These are phyloP conservation scores for Laticauda laticaudata DNA, from an alignment of 2,113 vertebrate species.

Conservation along the genomic window DNA sequence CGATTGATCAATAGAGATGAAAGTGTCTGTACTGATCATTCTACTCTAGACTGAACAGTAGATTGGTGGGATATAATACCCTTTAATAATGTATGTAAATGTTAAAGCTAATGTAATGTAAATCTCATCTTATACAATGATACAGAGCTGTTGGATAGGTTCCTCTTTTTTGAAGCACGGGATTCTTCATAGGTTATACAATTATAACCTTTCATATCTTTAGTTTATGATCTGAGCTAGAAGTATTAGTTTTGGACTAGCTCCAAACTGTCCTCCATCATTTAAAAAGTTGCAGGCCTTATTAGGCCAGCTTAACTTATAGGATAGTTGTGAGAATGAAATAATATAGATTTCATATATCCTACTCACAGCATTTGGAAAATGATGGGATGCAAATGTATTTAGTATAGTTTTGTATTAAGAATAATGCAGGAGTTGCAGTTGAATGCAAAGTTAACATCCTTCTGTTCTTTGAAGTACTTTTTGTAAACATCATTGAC, in stretches of 20 bases:
- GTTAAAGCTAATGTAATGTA: background rate
- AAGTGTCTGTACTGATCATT: background rate
- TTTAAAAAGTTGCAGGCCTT: background rate
- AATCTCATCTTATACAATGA: background rate
- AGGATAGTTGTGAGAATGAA: background rate
- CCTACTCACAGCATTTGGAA: too few relatives aligned
- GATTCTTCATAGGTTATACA: background rate
- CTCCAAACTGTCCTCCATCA: background rate
- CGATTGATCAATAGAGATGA: background rate
- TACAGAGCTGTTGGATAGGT: background rate
- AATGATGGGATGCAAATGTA: background rate
- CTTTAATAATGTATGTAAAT: background rate
- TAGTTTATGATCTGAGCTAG: background rate
- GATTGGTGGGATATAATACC: background rate
- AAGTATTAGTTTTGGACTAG: background rate
- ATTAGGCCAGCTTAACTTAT: background rate
- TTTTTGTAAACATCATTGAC: background rate
- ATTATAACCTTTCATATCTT: background rate
- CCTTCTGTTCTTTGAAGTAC: background rate
- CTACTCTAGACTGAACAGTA: background rate
- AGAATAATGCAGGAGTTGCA: background rate
- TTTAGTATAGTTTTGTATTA: background rate
- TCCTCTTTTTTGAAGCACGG: background rate
- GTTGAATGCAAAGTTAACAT: background rate
- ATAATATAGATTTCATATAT: background rate